phyloP scores from a whole-genome alignment of 2,888 invertebrate species.

The Chirona hameri region DNA sequence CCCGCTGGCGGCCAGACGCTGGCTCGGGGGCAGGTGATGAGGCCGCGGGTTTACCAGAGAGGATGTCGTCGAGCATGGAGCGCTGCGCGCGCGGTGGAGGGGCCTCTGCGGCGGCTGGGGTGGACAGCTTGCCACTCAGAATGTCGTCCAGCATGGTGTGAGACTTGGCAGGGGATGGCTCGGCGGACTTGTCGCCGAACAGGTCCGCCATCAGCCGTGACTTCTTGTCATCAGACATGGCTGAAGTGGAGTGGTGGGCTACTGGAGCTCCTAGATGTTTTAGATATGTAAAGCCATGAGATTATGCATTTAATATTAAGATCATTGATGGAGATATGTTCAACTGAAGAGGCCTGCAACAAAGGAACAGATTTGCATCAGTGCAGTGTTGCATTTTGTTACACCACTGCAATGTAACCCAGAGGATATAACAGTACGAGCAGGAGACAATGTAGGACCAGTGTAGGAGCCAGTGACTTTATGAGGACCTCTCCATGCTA shows the following conservation, averaged over 20 bases:
- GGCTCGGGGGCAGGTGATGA: neutral
- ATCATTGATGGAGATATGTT: no score
- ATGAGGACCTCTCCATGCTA: no score
- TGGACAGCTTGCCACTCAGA: neutral
- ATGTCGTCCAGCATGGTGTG: conserved; percentile 10
- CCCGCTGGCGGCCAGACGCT: neutral
- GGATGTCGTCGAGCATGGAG: neutral
- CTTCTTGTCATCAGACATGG: conserved; percentile 5
- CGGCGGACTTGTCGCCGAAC: neutral
- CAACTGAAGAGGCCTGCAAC: no score
- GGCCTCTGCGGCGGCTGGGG: neutral
- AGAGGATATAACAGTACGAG: no score
- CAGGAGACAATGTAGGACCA: no score
- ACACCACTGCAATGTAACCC: no score
- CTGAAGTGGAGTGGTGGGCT: neutral
- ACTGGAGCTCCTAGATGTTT: no score
- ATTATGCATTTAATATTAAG: no score
- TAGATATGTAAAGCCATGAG: no score
- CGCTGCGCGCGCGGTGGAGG: neutral
- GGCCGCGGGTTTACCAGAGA: neutral
- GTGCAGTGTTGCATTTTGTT: no score
- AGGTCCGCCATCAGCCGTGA: neutral
- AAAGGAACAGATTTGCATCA: no score
- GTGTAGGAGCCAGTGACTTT: no score
- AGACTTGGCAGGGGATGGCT: neutral